A percentile compares a stretch with the other conserved stretches of the same genome.
These are phyloP conservation scores for Lacanobia wlatinum DNA, from an alignment of 2,888 invertebrate species.

Conservation along the genomic window DNA sequence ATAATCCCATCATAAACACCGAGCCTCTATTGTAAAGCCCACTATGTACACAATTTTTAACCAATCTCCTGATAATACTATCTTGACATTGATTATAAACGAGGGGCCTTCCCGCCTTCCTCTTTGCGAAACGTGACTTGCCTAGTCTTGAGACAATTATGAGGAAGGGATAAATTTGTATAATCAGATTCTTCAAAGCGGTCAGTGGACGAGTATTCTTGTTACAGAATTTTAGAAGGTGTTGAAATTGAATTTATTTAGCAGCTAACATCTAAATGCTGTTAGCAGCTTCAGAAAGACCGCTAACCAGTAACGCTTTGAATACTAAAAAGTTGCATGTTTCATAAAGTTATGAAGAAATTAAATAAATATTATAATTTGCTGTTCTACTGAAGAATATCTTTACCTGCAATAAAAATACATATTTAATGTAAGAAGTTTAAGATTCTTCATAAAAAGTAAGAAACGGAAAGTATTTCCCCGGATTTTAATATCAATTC, in stretches of 20 bases:
- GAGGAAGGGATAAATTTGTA: constrained; percentile 73
- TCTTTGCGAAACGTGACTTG: constrained; percentile 74
- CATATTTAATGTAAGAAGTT: constrained; percentile 69
- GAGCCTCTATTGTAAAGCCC: constrained; percentile 53
- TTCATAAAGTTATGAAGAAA: constrained; percentile 44
- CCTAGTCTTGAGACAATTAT: constrained; percentile 72
- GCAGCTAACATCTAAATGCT: constrained; percentile 32
- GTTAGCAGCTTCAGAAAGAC: constrained; percentile 16
- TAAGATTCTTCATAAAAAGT: constrained; percentile 68
- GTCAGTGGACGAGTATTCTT: constrained; percentile 67
- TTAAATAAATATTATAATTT: constrained; percentile 44
- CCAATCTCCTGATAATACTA: constrained; percentile 68
- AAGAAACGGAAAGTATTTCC: constrained; percentile 78
- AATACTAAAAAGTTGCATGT: constrained; percentile 40
- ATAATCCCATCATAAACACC: constrained; percentile 65
- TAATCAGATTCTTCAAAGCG: constrained; percentile 74
- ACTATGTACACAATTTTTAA: constrained; percentile 66
- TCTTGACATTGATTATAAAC: constrained; percentile 73
- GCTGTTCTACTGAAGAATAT: constrained; percentile 43
- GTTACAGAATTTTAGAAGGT: constrained; percentile 60
- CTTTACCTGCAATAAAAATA: constrained; percentile 64
- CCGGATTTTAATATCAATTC: constrained; percentile 82
- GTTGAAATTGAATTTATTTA: constrained; percentile 47
- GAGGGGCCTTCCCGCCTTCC: constrained; percentile 63
- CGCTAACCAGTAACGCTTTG: constrained; percentile 1